A percentile compares a stretch with the other conserved stretches of the same genome.
phyloP scores from a whole-genome alignment of 1,140 invertebrate genomes.

The Micrasema minimum region DNA sequence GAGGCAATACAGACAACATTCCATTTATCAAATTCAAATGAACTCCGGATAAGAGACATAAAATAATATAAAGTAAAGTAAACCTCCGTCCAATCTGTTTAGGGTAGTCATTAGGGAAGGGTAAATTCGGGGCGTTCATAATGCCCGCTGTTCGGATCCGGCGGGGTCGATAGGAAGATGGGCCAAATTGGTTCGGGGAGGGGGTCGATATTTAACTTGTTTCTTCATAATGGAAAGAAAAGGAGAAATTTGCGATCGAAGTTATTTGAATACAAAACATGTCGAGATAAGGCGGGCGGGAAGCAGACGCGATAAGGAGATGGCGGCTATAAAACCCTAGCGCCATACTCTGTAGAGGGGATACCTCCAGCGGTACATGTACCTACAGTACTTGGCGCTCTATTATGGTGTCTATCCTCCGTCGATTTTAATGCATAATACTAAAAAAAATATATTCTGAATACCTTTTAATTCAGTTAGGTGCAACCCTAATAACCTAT shows the following conservation, averaged over 20 bases:
- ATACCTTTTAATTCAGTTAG: too few relatives aligned
- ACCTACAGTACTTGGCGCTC: neutral
- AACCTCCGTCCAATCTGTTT: neutral
- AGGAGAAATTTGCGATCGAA: conserved; percentile 38
- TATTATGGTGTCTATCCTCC: too few relatives aligned
- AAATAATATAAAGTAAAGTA: neutral
- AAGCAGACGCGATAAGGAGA: conserved; percentile 32
- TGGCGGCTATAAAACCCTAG: conserved; percentile 27
- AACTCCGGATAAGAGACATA: neutral
- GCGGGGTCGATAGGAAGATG: conserved; percentile 14
- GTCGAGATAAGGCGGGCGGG: conserved; percentile 30
- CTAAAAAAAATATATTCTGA: too few relatives aligned
- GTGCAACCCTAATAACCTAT: too few relatives aligned
- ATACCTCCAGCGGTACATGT: too few relatives aligned
- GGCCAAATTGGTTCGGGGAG: conserved; percentile 1
- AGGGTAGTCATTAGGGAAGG: conserved; percentile 2
- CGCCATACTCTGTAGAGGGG: conserved; percentile 18
- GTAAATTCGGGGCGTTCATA: conserved; percentile 1
- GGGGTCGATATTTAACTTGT: conserved; percentile 23
- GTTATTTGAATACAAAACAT: conserved; percentile 35
- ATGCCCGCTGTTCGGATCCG: neutral
- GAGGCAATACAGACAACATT: conserved; percentile 4
- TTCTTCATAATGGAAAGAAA: conserved; percentile 33
- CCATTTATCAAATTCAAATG: conserved; percentile 10
- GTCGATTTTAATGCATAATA: too few relatives aligned